Percentiles rank a stretch among this genome's conserved stretches.
These are phyloP conservation scores for Tachysurus vachellii DNA, from an alignment of 2,113 vertebrate species.

Conservation along the genomic window DNA sequence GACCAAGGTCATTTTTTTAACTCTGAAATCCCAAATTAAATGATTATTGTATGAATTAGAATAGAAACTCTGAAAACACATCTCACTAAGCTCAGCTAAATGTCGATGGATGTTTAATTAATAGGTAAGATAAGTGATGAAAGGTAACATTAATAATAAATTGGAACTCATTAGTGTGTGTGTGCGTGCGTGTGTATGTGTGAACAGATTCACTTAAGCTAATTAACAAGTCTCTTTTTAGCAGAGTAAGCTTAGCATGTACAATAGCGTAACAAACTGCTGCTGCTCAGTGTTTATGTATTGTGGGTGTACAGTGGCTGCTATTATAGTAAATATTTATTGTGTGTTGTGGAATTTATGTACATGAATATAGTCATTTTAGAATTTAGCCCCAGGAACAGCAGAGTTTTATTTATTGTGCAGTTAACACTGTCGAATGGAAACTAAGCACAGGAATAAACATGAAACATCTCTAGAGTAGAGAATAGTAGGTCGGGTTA, in stretches of 20 bases:
- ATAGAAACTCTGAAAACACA: background rate
- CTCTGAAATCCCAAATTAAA: background rate
- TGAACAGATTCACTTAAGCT: background rate
- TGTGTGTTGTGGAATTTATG: background rate
- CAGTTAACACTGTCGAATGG: background rate
- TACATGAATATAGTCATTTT: background rate
- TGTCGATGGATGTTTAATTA: conserved; percentile 9
- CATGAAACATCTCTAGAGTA: background rate
- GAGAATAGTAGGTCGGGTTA: background rate
- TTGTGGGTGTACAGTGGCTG: background rate
- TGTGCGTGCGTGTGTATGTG: background rate
- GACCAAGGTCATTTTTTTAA: background rate
- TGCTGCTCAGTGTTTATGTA: background rate
- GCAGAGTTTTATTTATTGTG: background rate
- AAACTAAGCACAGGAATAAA: background rate
- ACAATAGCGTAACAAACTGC: background rate
- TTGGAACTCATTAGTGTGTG: background rate
- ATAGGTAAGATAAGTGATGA: conserved; percentile 21
- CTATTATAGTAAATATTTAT: background rate
- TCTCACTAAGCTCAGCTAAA: background rate
- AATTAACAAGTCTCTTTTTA: conserved; percentile 6
- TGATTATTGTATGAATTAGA: background rate
- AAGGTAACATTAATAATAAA: conserved; percentile 41
- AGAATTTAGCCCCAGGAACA: background rate
- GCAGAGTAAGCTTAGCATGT: background rate